A percentile compares a stretch with the other conserved stretches of the same genome.
Evolutionary conservation across 2,113 vertebrate species (phyloP).

Genomic region (Sus scrofa): T2T-Sscrofa CM000813.6:89102001-89102500

Average conservation of each 20-base stretch:
- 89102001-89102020: accelerated
- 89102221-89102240: not conserved
- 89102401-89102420: conserved; percentile 67
- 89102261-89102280: not conserved
- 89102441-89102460: conserved; percentile 77
- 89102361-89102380: not conserved
- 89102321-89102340: not conserved
- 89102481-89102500: conserved; percentile 73
- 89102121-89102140: not conserved
- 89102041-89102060: not conserved
- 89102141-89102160: not conserved
- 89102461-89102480: conserved; percentile 80
- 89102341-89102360: not conserved
- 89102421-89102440: conserved; percentile 76
- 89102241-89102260: not conserved
- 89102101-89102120: not conserved
- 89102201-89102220: not conserved
- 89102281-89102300: not conserved
- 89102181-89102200: not conserved
- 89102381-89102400: not conserved
- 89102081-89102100: not conserved
- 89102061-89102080: not conserved
- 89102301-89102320: not conserved
- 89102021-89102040: not conserved
- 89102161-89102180: not conserved